Conservation (phyloP, 92 coral and sea anemone species). For the Paramuricea clavata region DNA sequence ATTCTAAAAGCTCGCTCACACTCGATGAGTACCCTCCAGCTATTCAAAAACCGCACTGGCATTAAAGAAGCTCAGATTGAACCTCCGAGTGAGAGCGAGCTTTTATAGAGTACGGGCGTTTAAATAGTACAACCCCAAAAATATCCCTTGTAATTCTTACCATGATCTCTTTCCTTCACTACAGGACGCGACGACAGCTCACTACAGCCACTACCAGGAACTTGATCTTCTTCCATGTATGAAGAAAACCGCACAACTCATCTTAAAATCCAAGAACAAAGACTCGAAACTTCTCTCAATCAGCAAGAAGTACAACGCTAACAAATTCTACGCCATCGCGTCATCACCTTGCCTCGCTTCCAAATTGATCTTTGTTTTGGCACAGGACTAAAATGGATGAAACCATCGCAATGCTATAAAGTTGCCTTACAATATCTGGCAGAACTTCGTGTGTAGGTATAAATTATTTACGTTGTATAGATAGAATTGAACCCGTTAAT, state of each 20-base stretch:
- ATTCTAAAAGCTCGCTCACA: too few species aligned
- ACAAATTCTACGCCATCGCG: slow-evolving; percentile 83
- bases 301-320: slow-evolving; percentile 74
- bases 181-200: slow-evolving; percentile 79
- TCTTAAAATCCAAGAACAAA: slow-evolving; percentile 62
- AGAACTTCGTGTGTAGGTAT: too few species aligned
- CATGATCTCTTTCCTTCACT: too few species aligned
- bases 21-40: too few species aligned
- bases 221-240: slow-evolving; percentile 79
- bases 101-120: too few species aligned
- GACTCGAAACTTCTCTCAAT: slow-evolving; percentile 79
- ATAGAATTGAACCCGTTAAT: neutral
- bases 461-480: neutral
- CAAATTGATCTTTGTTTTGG: slow-evolving; percentile 46
- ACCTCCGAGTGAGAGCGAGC: too few species aligned
- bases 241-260: slow-evolving; percentile 74
- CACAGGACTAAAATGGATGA: slow-evolving; percentile 10
- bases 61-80: too few species aligned
- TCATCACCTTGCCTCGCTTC: slow-evolving; percentile 67
- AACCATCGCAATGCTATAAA: neutral
- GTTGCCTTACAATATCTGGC: too few species aligned
- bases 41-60: too few species aligned
- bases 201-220: slow-evolving; percentile 85
- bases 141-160: too few species aligned
- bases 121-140: too few species aligned